Evolutionary conservation across 92 coral and sea anemone genomes (phyloP).

Genomic region (Metridium senile): DNA sequence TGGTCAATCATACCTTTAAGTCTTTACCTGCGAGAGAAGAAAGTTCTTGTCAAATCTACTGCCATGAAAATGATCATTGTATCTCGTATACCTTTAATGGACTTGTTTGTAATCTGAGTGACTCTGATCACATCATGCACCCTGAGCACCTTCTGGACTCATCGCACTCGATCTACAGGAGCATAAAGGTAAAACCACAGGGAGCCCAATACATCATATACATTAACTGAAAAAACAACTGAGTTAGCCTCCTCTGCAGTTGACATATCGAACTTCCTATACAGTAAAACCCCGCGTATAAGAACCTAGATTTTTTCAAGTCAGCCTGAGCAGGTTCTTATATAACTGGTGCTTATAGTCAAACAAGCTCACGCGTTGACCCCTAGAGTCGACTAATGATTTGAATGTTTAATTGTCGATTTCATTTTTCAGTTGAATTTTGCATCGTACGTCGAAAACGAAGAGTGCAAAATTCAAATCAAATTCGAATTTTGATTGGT

Average conservation of each 20-base stretch:
- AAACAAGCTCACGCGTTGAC: too few relatives aligned
- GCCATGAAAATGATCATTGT: not conserved
- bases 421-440: not conserved
- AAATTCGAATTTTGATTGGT: too few relatives aligned
- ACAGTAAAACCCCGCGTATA: too few relatives aligned
- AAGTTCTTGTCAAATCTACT: not conserved
- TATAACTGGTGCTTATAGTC: too few relatives aligned
- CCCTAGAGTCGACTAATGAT: not conserved
- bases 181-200: not conserved
- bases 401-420: too few relatives aligned
- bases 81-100: not conserved
- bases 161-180: not conserved
- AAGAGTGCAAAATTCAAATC: too few relatives aligned
- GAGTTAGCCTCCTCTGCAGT: too few relatives aligned
- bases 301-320: too few relatives aligned
- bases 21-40: not conserved
- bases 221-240: too few relatives aligned
- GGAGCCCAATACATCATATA: too few relatives aligned
- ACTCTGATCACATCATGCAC: not conserved
- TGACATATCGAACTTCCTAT: too few relatives aligned
- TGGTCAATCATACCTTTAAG: not conserved
- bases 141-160: not conserved
- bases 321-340: too few relatives aligned
- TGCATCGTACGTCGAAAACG: not conserved
- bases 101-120: not conserved